Conservation (phyloP, 2,888 invertebrate species). For the Dichetophora obliterata region DNA sequence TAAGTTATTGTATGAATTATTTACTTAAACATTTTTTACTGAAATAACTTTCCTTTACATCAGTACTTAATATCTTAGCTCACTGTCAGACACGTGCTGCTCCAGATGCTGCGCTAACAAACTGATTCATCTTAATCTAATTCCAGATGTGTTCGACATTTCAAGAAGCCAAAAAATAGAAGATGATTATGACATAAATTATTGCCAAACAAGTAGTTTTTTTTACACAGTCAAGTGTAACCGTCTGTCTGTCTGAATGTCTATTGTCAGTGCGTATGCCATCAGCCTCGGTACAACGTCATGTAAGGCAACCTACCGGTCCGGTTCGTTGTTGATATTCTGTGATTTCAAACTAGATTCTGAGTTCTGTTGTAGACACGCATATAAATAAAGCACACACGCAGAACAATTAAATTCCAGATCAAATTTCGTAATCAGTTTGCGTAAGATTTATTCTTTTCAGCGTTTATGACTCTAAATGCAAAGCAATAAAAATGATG, state of each 20-base stretch:
- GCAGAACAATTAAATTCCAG: constrained; percentile 17
- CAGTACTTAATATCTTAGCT: not conserved
- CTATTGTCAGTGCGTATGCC: not conserved
- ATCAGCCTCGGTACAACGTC: not conserved
- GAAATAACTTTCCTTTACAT: not conserved
- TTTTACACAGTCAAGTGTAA: constrained; percentile 18
- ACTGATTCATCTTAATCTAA: not conserved
- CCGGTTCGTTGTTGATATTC: not conserved
- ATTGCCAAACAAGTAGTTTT: constrained; percentile 18
- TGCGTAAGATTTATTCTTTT: constrained; percentile 1
- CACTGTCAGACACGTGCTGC: not conserved
- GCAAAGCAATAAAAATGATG: not conserved
- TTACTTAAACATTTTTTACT: not conserved
- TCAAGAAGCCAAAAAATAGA: not conserved
- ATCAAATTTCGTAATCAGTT: constrained; percentile 24
- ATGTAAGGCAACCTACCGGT: not conserved
- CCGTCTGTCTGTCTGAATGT: too few species aligned
- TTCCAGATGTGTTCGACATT: too few species aligned
- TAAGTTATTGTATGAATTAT: not conserved
- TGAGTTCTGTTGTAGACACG: constrained; percentile 1
- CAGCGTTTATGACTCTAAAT: too few species aligned
- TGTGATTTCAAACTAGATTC: not conserved
- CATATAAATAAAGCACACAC: not conserved
- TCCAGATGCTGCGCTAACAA: not conserved
- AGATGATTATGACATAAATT: constrained; percentile 22